Evolutionary conservation across 2,113 vertebrate genomes (phyloP).

Genomic region (Potamarius usumacintae): DNA sequence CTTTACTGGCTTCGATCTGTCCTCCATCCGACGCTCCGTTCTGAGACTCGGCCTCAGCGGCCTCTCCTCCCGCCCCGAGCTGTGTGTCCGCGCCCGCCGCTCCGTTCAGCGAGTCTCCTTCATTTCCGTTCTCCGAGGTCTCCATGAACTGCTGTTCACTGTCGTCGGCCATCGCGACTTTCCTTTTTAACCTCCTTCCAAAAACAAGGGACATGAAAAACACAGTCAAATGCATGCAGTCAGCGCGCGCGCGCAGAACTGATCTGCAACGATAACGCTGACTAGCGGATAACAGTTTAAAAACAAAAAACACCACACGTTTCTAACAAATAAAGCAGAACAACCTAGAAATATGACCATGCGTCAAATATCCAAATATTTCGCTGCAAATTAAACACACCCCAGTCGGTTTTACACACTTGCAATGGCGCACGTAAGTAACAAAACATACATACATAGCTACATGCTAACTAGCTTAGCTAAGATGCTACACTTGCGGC

Average conservation of each 20-base stretch:
- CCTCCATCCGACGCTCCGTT: conserved; percentile 76
- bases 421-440: background rate
- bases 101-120: conserved; percentile 40
- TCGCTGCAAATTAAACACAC: background rate
- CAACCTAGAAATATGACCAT: no score
- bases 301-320: background rate
- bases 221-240: background rate
- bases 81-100: conserved; percentile 45
- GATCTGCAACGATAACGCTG: background rate
- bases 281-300: background rate
- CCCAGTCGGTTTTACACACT: background rate
- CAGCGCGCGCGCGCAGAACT: no score
- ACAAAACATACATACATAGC: background rate
- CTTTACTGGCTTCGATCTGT: conserved; percentile 92
- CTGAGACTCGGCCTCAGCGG: conserved; percentile 67
- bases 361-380: no score
- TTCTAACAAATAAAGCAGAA: background rate
- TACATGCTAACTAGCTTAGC: background rate
- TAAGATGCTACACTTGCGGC: background rate
- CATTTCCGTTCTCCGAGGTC: conserved; percentile 55
- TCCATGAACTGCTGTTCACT: conserved; percentile 57
- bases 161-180: conserved; percentile 49
- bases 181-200: background rate
- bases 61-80: conserved; percentile 51
- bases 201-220: background rate